Base-by-base conservation (phyloP, 2,888 invertebrate genomes). In the Scaptomyza flava region DNA sequence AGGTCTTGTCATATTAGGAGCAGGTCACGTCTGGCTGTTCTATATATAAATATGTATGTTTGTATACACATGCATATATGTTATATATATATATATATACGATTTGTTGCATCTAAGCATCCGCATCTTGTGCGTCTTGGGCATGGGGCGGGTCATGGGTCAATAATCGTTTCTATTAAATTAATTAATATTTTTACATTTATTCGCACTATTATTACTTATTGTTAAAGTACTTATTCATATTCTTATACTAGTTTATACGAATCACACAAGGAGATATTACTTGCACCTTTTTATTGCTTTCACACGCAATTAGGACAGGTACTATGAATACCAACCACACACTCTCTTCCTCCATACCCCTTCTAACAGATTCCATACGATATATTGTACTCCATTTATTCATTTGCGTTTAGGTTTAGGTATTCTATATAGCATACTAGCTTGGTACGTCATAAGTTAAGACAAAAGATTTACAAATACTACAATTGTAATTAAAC, bases 391-490 rank as follows among this genome's bases (percentile, higher is more conserved):
- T 61, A 52, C 33, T 61, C 60, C 66, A 80, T 76, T 66, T 81
- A 65, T 68, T 71, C 82, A 87, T 87, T 87, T 82, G 65, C 79
- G 66, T 83, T n/a, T n/a, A 83, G 82, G 82, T 83, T 79, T 83
- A 83, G 87, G 82, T 83, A 81, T 84, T 72, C 54, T 82, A 17
- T 14, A 27, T n/a, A 82, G 87, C 66, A 72, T 57, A 48, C 52
- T 81, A 79, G 70, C 52, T 48, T 51, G 85, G 79, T 82, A 87
- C 77, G 66, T 67, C 54, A 70, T 87, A 81, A 68, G 71, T 82
- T 87, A 82, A 77, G 68, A 41, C 51, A 11, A 41, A 46, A 58
- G 33, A 62, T 52, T 72, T 59, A 59, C 52, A 62, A 62, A 1
- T 56, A 38, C 38, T 43, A 48, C 17, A 52, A 38, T 52, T 63